phyloP scores from a whole-genome alignment of 2,113 vertebrate species.

The Taurulus bubalis region DNA sequence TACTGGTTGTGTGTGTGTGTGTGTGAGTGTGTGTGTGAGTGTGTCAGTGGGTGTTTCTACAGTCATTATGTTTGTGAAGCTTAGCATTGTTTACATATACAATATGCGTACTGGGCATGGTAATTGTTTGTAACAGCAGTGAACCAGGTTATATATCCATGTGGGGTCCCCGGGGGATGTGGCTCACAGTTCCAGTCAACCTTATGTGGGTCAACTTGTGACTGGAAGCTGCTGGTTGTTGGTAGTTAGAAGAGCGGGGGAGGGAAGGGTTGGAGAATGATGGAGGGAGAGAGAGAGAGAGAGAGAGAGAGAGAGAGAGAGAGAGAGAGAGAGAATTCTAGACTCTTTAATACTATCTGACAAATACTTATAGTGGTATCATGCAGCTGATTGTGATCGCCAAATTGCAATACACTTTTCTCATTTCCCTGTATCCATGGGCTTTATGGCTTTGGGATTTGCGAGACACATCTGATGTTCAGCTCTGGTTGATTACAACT shows the following conservation, averaged over 20 bases:
- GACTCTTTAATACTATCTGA: no score
- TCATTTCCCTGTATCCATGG: background rate
- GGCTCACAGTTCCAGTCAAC: slow-evolving; percentile 27
- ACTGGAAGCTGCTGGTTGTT: slow-evolving; percentile 39
- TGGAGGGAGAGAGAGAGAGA: background rate
- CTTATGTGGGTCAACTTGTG: slow-evolving; percentile 52
- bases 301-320: background rate
- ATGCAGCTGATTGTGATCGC: background rate
- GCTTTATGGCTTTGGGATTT: background rate
- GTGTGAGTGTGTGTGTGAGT: slow-evolving; percentile 17
- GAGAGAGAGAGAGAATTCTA: background rate
- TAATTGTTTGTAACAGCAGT: slow-evolving; percentile 14
- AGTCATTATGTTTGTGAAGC: slow-evolving; percentile 27
- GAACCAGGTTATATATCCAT: slow-evolving; percentile 1
- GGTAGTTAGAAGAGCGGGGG: no score
- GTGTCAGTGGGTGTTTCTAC: slow-evolving; percentile 29
- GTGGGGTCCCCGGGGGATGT: slow-evolving; percentile 4
- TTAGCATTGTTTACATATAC: background rate
- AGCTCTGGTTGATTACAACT: background rate
- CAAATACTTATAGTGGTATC: background rate
- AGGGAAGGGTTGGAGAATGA: background rate
- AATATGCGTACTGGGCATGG: background rate
- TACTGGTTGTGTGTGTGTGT: slow-evolving; percentile 47
- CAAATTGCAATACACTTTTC: background rate
- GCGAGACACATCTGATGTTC: background rate